Evolutionary conservation across 1,140 invertebrate species (phyloP), one percentile per base, ranked within the genome.

Genomic region (Adelges cooleyi): DNA sequence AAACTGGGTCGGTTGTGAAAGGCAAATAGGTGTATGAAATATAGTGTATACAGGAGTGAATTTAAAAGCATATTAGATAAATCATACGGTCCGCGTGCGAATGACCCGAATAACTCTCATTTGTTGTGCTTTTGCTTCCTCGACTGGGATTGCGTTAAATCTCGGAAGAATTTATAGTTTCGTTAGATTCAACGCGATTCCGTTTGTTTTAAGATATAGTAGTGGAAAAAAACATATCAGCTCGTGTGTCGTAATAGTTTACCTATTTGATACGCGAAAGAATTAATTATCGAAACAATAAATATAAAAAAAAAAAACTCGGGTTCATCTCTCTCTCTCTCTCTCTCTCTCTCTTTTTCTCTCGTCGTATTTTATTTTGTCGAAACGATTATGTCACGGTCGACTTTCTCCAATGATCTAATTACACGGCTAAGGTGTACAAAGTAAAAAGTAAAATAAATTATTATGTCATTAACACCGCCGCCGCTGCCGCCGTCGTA

Each of bases 1-100:
- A 46, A 62, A 36, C 25, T 33, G 56, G 56, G 56, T 62, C 56
- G 56, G 20, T 62, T 29, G 56, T 62, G 56, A 62, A 62, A 62
- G 56, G 56, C 46, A 33, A 33, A 33, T 33, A 33, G 29, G 29
- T 33, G 11, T 33, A 33, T 33, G 5, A 33, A 6, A 33, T 33
- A 33, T 6, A 33, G 11, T 33, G 29, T 33, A 33, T 33, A 33
- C 11, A 11, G 53, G 44, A 59, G 40, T 59, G 22, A 44, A 59
- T 25, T 42, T 44, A 17, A 18, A 44, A 9, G 23, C 20, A 36
- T 54, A 23, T 40, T 54, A 54, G 23, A 46, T 62, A 62, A 62
- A 62, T 62, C 56, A 48, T 62, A 62, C 2, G 18, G 11, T 11
- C 11, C 11, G 29, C 29, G 25, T 48, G 17, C 18, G 56, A 48